phyloP scores from a whole-genome alignment of 2,113 vertebrate genomes.

The Mormoops blainvillei region DNA sequence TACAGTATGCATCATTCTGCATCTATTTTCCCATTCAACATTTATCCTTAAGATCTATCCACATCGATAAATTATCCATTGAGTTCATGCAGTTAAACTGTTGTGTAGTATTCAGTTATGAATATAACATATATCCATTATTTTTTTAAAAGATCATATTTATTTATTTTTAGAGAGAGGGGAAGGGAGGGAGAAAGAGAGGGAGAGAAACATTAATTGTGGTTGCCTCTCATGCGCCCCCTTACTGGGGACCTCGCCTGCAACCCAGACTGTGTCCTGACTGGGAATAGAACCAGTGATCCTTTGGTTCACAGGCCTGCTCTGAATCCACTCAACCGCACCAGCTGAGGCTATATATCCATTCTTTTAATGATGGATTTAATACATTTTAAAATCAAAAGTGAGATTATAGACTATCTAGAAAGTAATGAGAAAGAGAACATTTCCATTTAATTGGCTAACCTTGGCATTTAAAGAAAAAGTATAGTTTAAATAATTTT shows the following conservation, averaged over 20 bases:
- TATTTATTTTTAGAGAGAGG: no score
- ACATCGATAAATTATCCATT: background rate
- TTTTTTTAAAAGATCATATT: no score
- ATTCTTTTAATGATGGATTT: background rate
- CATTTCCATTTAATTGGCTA: background rate
- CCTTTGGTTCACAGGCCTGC: no score
- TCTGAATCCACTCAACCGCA: no score
- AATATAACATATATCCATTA: background rate
- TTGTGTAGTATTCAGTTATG: background rate
- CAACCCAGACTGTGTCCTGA: no score
- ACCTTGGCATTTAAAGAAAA: background rate
- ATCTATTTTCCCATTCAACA: background rate
- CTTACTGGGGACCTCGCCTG: no score
- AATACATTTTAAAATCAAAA: background rate
- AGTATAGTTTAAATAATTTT: background rate
- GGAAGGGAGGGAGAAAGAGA: no score
- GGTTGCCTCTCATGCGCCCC: no score
- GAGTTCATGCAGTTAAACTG: background rate
- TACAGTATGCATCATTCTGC: background rate
- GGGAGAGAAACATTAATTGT: no score
- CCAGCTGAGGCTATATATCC: no score
- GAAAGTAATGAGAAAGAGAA: background rate
- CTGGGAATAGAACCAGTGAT: no score
- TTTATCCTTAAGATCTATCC: background rate
- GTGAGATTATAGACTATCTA: background rate